Evolutionary conservation across 2,888 invertebrate species (phyloP).

Genomic region (Nephrotoma guestfalica): DNA sequence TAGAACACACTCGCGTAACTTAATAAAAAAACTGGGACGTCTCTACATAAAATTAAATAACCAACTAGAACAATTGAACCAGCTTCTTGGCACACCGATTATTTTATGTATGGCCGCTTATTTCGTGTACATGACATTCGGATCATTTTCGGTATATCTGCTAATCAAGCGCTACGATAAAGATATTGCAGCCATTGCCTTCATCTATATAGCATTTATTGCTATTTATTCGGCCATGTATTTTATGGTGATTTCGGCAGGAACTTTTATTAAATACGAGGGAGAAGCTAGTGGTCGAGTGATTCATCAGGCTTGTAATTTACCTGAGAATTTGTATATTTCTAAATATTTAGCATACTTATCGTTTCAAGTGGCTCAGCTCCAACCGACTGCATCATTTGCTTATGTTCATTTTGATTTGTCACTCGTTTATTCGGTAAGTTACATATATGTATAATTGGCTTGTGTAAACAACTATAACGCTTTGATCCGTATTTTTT

Average conservation of each 20-base stretch:
- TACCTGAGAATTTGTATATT: neutral
- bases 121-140: neutral
- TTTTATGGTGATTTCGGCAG: neutral
- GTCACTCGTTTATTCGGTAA: slow-evolving; percentile 5
- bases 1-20: neutral
- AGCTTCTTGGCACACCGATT: neutral
- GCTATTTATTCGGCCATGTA: neutral
- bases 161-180: neutral
- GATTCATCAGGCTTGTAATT: neutral
- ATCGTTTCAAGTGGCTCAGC: slow-evolving; percentile 1
- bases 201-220: neutral
- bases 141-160: neutral
- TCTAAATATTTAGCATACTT: neutral
- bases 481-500: neutral
- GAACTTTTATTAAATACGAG: neutral
- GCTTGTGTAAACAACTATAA: too few relatives aligned
- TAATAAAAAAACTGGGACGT: neutral
- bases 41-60: neutral
- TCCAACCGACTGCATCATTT: neutral
- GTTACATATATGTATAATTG: neutral
- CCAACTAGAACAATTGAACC: neutral
- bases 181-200: neutral
- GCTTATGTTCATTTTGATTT: slow-evolving; percentile 5
- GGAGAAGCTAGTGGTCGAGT: neutral
- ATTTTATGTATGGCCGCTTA: neutral